phyloP scores from a whole-genome alignment of 2,888 invertebrate genomes.

The Bellardia pandia region DNA sequence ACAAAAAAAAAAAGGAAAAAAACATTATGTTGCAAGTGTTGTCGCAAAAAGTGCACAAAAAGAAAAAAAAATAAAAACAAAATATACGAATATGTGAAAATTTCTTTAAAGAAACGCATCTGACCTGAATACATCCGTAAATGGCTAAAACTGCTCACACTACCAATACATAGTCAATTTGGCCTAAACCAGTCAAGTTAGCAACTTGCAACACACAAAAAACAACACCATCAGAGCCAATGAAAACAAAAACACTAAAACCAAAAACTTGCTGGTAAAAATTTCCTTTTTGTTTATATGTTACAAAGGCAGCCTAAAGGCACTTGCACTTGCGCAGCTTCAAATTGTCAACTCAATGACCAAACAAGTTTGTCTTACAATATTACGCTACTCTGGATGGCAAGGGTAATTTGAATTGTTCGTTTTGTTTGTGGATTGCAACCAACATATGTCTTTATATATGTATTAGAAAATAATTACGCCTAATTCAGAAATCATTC shows the following conservation, averaged over 20 bases:
- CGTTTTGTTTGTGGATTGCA: neutral
- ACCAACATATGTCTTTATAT: too few species aligned
- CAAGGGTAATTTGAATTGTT: neutral
- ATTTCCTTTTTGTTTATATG: conserved; percentile 72
- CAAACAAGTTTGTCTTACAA: conserved; percentile 60
- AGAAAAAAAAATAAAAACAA: conserved; percentile 55
- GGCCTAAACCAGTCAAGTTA: conserved; percentile 64
- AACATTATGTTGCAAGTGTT: conserved; percentile 58
- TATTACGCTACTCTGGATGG: conserved; percentile 19
- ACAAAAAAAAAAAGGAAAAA: conserved; percentile 47
- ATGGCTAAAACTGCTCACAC: conserved; percentile 52
- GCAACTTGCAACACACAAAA: conserved; percentile 26
- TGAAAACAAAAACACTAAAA: conserved; percentile 5
- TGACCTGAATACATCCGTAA: conserved; percentile 80
- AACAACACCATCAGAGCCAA: conserved; percentile 8
- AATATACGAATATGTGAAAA: conserved; percentile 69
- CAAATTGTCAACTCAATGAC: conserved; percentile 58
- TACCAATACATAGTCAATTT: conserved; percentile 54
- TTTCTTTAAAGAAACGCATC: conserved; percentile 77
- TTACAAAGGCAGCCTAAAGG: conserved; percentile 68
- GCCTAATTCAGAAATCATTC: too few species aligned
- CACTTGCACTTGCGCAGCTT: conserved; percentile 74
- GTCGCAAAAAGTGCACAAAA: conserved; percentile 44
- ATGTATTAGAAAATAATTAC: too few species aligned
- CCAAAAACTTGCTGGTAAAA: conserved; percentile 58